These are phyloP conservation scores for Caenorhabditis auriculariae DNA, from an alignment of 2,888 invertebrate species.

Conservation along the genomic window DNA sequence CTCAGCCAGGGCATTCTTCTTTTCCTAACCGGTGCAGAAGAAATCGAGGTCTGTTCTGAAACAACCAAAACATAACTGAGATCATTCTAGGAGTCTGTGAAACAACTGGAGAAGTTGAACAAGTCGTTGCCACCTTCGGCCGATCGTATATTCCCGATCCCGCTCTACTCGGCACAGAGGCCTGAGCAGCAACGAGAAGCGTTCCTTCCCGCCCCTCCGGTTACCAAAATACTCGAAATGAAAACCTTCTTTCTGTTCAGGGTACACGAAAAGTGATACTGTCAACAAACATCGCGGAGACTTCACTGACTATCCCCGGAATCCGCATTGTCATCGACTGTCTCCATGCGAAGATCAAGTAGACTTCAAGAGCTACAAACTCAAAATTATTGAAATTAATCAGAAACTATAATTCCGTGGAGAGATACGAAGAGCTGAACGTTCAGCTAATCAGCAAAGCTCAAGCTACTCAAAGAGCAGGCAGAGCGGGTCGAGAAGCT, in stretches of 20 bases:
- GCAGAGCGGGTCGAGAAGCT: conserved; percentile 79
- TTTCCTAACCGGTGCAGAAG: conserved; percentile 85
- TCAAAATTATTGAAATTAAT: neutral
- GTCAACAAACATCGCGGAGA: conserved; percentile 95
- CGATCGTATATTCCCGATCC: conserved; percentile 32
- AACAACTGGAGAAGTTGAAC: conserved; percentile 75
- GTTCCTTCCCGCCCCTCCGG: conserved; percentile 17
- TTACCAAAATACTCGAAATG: neutral
- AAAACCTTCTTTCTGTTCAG: too few relatives aligned
- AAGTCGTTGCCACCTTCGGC: conserved; percentile 73
- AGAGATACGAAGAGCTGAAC: conserved; percentile 74
- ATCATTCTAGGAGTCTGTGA: neutral
- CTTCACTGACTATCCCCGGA: conserved; percentile 92
- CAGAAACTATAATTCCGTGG: conserved; percentile 1
- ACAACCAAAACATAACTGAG: neutral
- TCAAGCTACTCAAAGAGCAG: conserved; percentile 87
- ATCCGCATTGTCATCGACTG: conserved; percentile 74
- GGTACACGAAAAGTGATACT: conserved; percentile 76
- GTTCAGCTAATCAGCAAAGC: conserved; percentile 82
- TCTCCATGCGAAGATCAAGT: conserved; percentile 62
- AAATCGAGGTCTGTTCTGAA: conserved; percentile 74
- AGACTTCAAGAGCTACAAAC: neutral
- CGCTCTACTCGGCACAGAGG: conserved; percentile 41
- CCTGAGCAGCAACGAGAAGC: conserved; percentile 31
- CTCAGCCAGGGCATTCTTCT: conserved; percentile 61